Conservation (phyloP, 2,113 vertebrate genomes). For the Phrynosoma platyrhinos region DNA sequence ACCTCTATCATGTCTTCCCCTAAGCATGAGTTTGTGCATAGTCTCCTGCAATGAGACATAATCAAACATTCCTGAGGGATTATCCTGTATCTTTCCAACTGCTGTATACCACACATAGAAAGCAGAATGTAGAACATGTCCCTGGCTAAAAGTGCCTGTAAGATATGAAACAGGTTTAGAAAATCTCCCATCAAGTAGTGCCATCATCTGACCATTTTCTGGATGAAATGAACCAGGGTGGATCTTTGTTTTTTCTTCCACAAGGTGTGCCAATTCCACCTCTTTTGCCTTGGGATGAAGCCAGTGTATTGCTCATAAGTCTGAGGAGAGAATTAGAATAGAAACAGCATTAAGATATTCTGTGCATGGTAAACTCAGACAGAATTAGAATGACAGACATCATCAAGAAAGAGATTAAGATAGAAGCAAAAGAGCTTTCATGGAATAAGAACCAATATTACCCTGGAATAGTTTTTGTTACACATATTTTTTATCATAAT, state of each 20-base stretch:
- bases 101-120: background rate
- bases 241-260: constrained; percentile 46
- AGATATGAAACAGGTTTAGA: background rate
- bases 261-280: constrained; percentile 37
- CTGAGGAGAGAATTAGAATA: constrained; percentile 23
- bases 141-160: background rate
- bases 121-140: background rate
- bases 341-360: constrained; percentile 19
- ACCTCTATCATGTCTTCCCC: no score
- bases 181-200: constrained; percentile 1
- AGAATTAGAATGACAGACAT: constrained; percentile 37
- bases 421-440: background rate
- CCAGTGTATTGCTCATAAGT: constrained; percentile 27
- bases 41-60: background rate
- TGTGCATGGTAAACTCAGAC: constrained; percentile 7
- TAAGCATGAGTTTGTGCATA: background rate
- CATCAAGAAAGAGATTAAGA: constrained; percentile 4
- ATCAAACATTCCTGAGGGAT: background rate
- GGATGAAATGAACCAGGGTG: constrained; percentile 20
- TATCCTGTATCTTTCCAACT: background rate
- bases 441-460: constrained; percentile 10
- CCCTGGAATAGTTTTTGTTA: background rate
- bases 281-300: constrained; percentile 22
- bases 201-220: constrained; percentile 30
- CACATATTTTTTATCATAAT: constrained; percentile 5